Percentiles rank a stretch among this genome's conserved stretches.
phyloP scores from a whole-genome alignment of 2,113 vertebrate genomes.

The Gavialis gangeticus region DNA sequence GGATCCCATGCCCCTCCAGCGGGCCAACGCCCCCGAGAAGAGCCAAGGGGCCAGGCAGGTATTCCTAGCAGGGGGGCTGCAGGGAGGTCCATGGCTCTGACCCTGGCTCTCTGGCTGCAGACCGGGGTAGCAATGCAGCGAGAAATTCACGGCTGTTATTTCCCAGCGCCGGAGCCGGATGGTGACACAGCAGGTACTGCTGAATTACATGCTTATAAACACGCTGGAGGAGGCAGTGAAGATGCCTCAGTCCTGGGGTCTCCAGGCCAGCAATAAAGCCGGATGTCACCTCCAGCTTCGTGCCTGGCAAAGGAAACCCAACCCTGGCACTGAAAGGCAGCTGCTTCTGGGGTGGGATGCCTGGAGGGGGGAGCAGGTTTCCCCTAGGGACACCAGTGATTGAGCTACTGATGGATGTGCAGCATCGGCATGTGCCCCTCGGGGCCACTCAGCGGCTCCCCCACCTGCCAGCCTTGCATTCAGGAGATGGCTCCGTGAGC shows the following conservation, averaged over 20 bases:
- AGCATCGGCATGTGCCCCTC: background rate
- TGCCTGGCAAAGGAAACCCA: no score
- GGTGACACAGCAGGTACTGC: background rate
- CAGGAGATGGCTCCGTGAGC: background rate
- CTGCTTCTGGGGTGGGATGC: no score
- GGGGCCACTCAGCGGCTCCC: background rate
- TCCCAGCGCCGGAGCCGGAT: background rate
- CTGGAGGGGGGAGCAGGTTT: background rate
- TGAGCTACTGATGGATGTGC: background rate
- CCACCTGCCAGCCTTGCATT: constrained; percentile 17
- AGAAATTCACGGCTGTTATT: no score
- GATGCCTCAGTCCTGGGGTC: background rate
- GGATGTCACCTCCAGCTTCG: no score
- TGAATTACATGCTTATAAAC: constrained; percentile 53
- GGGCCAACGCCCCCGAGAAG: no score
- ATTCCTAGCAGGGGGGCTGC: no score
- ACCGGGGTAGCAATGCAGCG: no score
- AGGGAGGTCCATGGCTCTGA: no score
- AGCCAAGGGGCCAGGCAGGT: no score
- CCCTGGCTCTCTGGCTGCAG: background rate
- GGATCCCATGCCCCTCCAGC: no score
- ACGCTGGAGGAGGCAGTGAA: constrained; percentile 15
- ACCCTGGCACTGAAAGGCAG: no score
- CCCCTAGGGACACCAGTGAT: background rate
- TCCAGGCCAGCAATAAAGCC: no score